Percentiles rank a stretch among this genome's conserved stretches.
These are phyloP conservation scores for Megamerina dolium DNA, from an alignment of 2,888 invertebrate genomes.

Conservation along the genomic window DNA sequence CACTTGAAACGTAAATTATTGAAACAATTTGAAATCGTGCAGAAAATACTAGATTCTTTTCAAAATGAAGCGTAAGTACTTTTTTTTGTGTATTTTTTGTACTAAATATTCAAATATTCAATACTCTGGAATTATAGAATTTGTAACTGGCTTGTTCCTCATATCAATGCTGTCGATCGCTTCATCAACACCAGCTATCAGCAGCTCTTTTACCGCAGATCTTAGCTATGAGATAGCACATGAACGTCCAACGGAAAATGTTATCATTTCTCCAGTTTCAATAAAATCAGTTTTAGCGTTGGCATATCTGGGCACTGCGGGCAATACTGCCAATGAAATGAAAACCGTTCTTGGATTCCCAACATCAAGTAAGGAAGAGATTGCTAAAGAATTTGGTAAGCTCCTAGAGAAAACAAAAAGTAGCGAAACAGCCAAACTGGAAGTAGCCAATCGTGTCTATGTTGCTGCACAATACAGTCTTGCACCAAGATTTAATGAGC, in stretches of 20 bases:
- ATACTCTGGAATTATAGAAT: no score
- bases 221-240: constrained; percentile 15
- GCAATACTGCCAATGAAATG: constrained; percentile 33
- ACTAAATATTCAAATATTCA: no score
- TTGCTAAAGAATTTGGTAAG: constrained; percentile 30
- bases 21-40: no score
- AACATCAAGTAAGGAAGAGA: constrained; percentile 17
- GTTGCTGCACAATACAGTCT: constrained; percentile 55
- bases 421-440: constrained; percentile 29
- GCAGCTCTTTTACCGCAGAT: no score
- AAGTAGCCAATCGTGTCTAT: constrained; percentile 69
- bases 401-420: constrained; percentile 25
- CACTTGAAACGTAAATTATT: no score
- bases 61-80: no score
- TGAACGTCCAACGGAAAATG: constrained; percentile 17
- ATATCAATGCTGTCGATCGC: no score
- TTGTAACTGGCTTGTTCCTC: no score
- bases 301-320: constrained; percentile 63
- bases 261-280: constrained; percentile 46
- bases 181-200: no score
- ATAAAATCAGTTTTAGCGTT: constrained; percentile 63
- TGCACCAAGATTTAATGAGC: constrained; percentile 53
- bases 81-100: no score
- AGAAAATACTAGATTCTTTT: no score
- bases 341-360: constrained; percentile 12